Percentiles rank a stretch among this genome's conserved stretches.
Evolutionary conservation across 2,797 vertebrate species (phyloP).

Genomic region (Galago senegalensis): DNA sequence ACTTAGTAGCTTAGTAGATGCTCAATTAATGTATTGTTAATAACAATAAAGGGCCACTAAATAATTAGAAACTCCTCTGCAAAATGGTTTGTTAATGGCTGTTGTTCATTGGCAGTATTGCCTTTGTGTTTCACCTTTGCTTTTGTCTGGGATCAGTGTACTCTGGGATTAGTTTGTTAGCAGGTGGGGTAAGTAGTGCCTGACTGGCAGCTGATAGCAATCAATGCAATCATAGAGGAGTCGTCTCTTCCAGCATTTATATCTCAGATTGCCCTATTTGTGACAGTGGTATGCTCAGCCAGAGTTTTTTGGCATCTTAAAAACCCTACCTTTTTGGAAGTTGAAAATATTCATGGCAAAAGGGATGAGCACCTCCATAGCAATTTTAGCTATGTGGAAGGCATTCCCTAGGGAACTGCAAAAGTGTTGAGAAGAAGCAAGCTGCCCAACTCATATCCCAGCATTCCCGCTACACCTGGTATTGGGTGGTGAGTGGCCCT

Average conservation of each 20-base stretch:
- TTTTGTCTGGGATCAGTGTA: background rate
- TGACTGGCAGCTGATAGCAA: background rate
- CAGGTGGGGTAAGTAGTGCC: background rate
- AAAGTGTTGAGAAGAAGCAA: background rate
- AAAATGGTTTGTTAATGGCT: constrained; percentile 50
- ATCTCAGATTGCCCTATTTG: constrained; percentile 1
- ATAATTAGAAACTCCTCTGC: background rate
- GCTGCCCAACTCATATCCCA: background rate
- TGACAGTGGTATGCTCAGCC: background rate
- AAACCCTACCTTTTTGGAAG: constrained; percentile 42
- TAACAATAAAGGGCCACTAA: background rate
- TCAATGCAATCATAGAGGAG: constrained; percentile 19
- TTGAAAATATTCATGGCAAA: constrained; percentile 58
- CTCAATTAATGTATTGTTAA: background rate
- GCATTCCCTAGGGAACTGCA: background rate
- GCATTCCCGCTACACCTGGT: background rate
- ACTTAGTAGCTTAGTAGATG: constrained; percentile 24
- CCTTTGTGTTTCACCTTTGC: background rate
- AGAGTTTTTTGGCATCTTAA: constrained; percentile 66
- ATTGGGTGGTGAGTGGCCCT: background rate
- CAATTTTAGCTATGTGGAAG: background rate
- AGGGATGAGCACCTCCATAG: background rate
- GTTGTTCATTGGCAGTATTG: background rate
- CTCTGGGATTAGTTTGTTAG: background rate
- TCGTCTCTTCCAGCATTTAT: constrained; percentile 22